Percentiles rank a stretch among this genome's conserved stretches.
These are phyloP conservation scores for Brachyalestes nurse DNA, from an alignment of 2,797 vertebrate genomes.

Conservation along the genomic window DNA sequence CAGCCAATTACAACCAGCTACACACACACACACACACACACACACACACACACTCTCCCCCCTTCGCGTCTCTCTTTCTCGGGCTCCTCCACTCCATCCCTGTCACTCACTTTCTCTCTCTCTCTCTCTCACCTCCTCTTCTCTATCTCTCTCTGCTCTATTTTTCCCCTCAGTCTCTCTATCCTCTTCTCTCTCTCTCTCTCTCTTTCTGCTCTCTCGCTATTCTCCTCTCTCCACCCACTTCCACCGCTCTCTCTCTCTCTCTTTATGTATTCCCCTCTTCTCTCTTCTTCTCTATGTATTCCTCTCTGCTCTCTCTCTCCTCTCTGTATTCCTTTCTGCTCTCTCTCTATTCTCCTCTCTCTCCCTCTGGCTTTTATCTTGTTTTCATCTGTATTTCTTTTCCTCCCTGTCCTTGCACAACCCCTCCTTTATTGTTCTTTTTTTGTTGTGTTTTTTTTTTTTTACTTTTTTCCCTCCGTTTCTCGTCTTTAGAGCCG, in stretches of 20 bases:
- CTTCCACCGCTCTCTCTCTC: not conserved
- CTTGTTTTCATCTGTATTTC: not conserved
- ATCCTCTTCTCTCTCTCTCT: not conserved
- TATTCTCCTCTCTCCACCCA: not conserved
- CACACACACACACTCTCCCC: slow-evolving; percentile 50
- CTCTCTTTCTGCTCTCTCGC: no score
- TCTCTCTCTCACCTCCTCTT: not conserved
- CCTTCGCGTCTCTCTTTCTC: slow-evolving; percentile 49
- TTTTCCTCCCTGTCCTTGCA: slow-evolving; percentile 43
- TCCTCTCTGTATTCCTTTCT: not conserved
- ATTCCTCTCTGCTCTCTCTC: not conserved
- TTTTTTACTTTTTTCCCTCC: slow-evolving; percentile 50
- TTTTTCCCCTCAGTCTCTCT: not conserved
- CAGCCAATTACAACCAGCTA: slow-evolving; percentile 92
- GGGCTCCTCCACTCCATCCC: not conserved
- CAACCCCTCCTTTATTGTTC: slow-evolving; percentile 34
- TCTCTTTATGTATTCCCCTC: not conserved
- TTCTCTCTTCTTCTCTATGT: not conserved
- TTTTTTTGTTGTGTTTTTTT: slow-evolving; percentile 44
- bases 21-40: slow-evolving; percentile 51
- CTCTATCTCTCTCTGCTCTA: not conserved
- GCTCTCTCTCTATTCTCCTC: not conserved
- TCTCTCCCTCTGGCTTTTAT: not conserved
- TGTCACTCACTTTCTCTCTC: not conserved
- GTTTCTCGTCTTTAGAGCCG: not conserved